These are phyloP conservation scores for Scaptomyza polygonia DNA, from an alignment of 2,888 invertebrate species.

Conservation along the genomic window DNA sequence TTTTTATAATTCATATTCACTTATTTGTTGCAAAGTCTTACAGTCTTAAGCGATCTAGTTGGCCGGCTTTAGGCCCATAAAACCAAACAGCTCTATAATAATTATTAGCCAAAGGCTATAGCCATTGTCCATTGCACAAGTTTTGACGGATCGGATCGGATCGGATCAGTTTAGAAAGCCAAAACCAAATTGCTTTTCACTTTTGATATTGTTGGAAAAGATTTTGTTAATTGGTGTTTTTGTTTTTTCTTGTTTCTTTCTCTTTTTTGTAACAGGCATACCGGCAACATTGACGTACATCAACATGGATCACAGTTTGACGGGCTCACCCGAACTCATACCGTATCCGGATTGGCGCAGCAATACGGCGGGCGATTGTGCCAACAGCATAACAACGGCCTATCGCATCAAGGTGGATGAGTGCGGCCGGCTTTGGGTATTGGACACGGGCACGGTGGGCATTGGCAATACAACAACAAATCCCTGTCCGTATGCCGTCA, in stretches of 20 bases:
- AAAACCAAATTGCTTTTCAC: too few relatives aligned
- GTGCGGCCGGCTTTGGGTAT: constrained; percentile 92
- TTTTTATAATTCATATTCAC: neutral
- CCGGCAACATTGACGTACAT: constrained; percentile 93
- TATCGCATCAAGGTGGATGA: constrained; percentile 92
- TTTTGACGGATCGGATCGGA: too few relatives aligned
- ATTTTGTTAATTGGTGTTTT: too few relatives aligned
- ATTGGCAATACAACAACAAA: constrained; percentile 91
- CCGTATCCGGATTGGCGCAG: constrained; percentile 91
- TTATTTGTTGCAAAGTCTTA: neutral
- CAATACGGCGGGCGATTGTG: constrained; percentile 91
- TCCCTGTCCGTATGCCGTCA: constrained; percentile 91
- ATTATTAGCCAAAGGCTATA: neutral
- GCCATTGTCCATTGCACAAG: neutral
- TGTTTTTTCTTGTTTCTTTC: constrained; percentile 13
- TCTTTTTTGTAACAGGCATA: too few relatives aligned
- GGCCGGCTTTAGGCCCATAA: too few relatives aligned
- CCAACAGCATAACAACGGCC: constrained; percentile 90
- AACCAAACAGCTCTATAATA: too few relatives aligned
- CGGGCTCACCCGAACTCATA: constrained; percentile 90
- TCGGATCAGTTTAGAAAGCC: too few relatives aligned
- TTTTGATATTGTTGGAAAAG: too few relatives aligned
- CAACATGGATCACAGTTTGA: constrained; percentile 87
- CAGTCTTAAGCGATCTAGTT: neutral
- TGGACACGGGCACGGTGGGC: constrained; percentile 93